Conservation (phyloP, 2,113 vertebrate genomes). For the Carassius auratus region DNA sequence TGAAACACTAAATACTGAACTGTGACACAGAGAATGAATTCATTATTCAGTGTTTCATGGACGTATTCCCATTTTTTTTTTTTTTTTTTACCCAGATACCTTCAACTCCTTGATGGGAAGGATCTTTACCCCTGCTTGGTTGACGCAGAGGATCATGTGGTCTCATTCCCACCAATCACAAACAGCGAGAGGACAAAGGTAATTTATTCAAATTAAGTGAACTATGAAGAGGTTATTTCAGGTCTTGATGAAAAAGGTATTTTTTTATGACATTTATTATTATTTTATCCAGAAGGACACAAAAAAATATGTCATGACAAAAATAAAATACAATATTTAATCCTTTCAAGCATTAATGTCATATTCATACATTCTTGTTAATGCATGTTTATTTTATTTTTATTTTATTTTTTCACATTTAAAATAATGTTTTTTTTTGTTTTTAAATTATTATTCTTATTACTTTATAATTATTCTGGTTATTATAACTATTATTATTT, state of each 20-base stretch:
- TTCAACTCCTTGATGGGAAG: constrained; percentile 89
- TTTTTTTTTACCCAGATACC: constrained; percentile 82
- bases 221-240: background rate
- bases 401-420: no score
- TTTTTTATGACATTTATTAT: background rate
- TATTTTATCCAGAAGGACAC: background rate
- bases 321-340: no score
- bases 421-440: background rate
- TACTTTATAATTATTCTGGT: no score
- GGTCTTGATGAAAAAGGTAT: background rate
- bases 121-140: constrained; percentile 86
- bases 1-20: background rate
- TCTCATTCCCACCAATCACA: constrained; percentile 96
- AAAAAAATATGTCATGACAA: no score
- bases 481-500: no score
- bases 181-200: constrained; percentile 98
- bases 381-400: background rate
- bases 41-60: constrained; percentile 1
- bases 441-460: background rate
- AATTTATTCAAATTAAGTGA: constrained; percentile 14
- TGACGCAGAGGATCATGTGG: constrained; percentile 84
- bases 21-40: background rate
- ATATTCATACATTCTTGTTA: background rate
- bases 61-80: background rate
- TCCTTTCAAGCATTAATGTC: background rate